Evolutionary conservation across 2,113 vertebrate species (phyloP).

Genomic region (Zosterops borbonicus): DNA sequence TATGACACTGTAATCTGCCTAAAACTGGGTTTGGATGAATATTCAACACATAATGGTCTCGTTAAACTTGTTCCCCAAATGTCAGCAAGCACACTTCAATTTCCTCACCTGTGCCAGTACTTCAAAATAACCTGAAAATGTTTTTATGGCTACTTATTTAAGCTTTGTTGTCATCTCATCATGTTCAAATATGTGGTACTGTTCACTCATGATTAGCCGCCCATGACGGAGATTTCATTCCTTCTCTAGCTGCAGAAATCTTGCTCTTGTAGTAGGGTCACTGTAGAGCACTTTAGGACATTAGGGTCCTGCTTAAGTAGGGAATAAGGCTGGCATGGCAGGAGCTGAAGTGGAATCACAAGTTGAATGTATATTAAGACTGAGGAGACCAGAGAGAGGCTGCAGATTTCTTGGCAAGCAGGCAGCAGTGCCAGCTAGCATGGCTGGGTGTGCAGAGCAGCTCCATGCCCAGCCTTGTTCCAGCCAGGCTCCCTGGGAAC

Average conservation of each 20-base stretch:
- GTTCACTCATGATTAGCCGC: not conserved
- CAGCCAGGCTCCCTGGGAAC: not conserved
- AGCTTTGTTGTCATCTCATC: not conserved
- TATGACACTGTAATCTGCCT: not conserved
- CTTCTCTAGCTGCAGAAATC: not conserved
- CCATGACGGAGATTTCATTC: not conserved
- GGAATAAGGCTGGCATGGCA: not conserved
- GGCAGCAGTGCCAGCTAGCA: not conserved
- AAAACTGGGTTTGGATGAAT: not conserved
- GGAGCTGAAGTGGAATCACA: not conserved
- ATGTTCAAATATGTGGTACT: not conserved
- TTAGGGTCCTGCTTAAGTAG: not conserved
- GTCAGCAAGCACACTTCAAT: not conserved
- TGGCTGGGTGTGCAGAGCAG: not conserved
- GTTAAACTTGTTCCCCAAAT: not conserved
- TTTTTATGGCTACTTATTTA: not conserved
- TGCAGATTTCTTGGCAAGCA: not conserved
- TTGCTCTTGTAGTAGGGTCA: not conserved
- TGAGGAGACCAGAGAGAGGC: not conserved
- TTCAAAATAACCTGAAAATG: not conserved
- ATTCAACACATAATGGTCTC: not conserved
- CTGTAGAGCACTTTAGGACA: not conserved
- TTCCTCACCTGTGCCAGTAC: not conserved
- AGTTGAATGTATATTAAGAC: not conserved
- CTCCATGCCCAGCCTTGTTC: accelerated